These are phyloP conservation scores for Fissipunctia ypsillon DNA, from an alignment of 2,888 invertebrate species.

Conservation along the genomic window DNA sequence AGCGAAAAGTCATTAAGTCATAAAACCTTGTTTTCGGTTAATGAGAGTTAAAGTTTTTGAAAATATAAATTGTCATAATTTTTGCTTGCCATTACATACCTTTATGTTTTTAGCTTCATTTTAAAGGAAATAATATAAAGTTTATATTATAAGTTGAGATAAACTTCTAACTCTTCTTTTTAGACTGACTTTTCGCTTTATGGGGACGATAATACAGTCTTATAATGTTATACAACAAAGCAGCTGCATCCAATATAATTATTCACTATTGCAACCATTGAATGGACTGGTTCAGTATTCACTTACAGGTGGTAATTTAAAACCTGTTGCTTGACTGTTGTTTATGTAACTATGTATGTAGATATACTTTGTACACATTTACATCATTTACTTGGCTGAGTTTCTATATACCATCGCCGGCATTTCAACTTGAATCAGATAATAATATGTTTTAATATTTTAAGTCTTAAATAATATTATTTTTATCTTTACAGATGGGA, in stretches of 20 bases:
- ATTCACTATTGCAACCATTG: constrained; percentile 35
- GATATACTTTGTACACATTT: neutral
- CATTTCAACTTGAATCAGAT: neutral
- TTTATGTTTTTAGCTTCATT: too few species aligned
- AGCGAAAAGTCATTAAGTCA: too few species aligned
- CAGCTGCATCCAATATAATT: constrained; percentile 2
- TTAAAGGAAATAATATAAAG: too few species aligned
- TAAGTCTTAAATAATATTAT: neutral
- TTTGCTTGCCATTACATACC: too few species aligned
- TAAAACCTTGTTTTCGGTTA: too few species aligned
- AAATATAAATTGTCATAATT: too few species aligned
- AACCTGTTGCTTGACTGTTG: constrained; percentile 35
- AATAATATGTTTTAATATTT: neutral
- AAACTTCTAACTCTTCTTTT: too few species aligned
- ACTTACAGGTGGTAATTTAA: constrained; percentile 41
- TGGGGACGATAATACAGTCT: constrained; percentile 2
- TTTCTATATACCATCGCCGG: neutral
- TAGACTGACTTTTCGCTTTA: too few species aligned
- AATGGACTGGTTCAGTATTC: constrained; percentile 30
- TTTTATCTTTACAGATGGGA: neutral
- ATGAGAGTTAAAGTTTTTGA: too few species aligned
- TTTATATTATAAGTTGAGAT: too few species aligned
- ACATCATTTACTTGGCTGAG: constrained; percentile 4
- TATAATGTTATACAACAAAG: constrained; percentile 1
- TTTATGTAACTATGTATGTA: constrained; percentile 18